A percentile compares a stretch with the other conserved stretches of the same genome.
phyloP scores from a whole-genome alignment of 2,113 vertebrate genomes.

The Gorilla gorilla region DNA sequence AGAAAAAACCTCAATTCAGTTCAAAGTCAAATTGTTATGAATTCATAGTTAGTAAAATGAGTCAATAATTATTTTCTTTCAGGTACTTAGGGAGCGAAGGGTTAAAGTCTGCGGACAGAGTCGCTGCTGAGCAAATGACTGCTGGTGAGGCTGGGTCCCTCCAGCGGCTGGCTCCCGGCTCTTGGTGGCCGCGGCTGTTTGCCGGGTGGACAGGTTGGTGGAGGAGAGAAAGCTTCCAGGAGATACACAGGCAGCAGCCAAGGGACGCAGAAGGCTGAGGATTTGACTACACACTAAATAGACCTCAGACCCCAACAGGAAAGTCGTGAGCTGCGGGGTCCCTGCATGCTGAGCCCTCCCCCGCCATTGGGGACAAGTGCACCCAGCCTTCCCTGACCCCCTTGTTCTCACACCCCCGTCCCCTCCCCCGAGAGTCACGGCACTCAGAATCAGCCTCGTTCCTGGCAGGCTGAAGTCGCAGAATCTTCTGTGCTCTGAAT shows the following conservation, averaged over 20 bases:
- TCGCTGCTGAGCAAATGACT: background rate
- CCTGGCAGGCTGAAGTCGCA: background rate
- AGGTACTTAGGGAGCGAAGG: background rate
- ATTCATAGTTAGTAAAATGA: background rate
- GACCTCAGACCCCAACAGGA: background rate
- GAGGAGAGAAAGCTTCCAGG: too few species aligned
- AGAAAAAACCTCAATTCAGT: background rate
- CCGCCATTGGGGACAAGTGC: too few species aligned
- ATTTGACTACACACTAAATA: too few species aligned
- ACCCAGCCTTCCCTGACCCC: too few species aligned
- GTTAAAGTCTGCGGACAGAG: background rate
- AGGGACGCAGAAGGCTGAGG: fast-evolving
- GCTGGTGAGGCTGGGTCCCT: too few species aligned
- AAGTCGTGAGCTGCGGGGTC: fast-evolving
- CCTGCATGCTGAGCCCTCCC: too few species aligned
- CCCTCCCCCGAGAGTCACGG: too few species aligned
- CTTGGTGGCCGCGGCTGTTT: too few species aligned
- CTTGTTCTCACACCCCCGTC: too few species aligned
- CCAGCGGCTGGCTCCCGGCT: background rate
- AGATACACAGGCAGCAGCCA: too few species aligned
- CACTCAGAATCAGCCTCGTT: background rate
- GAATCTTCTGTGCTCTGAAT: background rate
- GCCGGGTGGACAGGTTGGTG: too few species aligned
- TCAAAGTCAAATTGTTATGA: background rate
- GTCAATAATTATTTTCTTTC: background rate